Evolutionary conservation across 2,888 invertebrate species (phyloP), one percentile per base, ranked within the genome.

Genomic region (Drosophila bunnanda): DNA sequence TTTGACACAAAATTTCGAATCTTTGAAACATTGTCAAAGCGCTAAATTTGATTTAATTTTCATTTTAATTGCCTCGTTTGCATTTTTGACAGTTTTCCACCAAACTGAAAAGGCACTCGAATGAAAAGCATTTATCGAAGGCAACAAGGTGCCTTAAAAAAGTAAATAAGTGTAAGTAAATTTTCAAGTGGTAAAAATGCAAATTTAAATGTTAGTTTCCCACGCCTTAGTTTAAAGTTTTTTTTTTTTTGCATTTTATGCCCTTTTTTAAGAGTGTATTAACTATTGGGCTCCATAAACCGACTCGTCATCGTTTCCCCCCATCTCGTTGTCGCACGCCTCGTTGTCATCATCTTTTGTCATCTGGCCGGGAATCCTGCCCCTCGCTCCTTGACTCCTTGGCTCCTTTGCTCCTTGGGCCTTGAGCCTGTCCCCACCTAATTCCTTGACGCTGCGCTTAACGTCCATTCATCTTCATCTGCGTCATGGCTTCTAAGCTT

Each of bases 391-490:
- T 7, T 43, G 64, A 55, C 43, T 68, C 60, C 28, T 50, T 46
- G 59, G 58, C 44, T 68, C 58, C 30, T 13, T 61, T 61, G 65
- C 75, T 71, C 59, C 60, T 58, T 58, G 55, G n/a, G 36, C 39
- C 65, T 32, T 48, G 13, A 39, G 64, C 64, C 65, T 65, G 64
- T 64, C 60, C 34, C 32, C 64, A 75, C 79, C 82, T 88, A 85
- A 89, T 89, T 89, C 76, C 75, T 82, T 74, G 70, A 73, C 71
- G 89, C 76, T 69, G 88, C 78, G 78, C 80, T 74, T 77, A 74
- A 69, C 74, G 75, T 69, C 74, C 77, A 77, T 77, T 88, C 75
- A 85, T 88, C 78, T 88, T 84, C 74, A 82, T 87, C 79, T 82
- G 43, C 67, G 32, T 65, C 65, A 67, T 70, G 81, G 79, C 84